Conservation (phyloP, 2,888 invertebrate genomes). For the Nymphalis polychloros region DNA sequence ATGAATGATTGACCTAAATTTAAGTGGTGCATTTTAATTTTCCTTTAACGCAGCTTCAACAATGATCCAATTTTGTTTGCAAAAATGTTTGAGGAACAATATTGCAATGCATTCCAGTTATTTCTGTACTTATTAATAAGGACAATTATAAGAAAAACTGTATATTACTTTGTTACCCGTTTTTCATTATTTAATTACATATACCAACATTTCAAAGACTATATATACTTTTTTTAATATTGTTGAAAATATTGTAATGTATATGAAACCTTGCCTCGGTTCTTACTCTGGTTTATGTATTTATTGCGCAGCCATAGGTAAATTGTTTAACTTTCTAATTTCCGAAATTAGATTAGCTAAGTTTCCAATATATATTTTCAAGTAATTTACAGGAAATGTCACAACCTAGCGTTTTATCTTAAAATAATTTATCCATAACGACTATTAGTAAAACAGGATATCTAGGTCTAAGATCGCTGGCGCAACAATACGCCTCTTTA, state of each 20-base stretch:
- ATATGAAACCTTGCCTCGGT: no score
- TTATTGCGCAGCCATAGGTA: no score
- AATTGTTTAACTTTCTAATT: no score
- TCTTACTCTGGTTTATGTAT: no score
- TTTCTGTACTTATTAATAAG: background rate
- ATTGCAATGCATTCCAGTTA: background rate
- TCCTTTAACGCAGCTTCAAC: no score
- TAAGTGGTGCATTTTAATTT: no score
- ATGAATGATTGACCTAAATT: background rate
- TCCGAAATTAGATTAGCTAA: no score
- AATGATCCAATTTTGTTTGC: background rate
- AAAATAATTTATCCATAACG: background rate
- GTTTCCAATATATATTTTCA: no score
- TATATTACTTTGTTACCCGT: background rate
- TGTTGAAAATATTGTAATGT: no score
- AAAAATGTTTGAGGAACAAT: background rate
- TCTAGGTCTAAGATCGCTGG: conserved; percentile 17
- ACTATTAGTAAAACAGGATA: conserved; percentile 8
- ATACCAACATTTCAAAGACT: no score
- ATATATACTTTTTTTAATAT: no score
- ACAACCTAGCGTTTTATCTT: no score
- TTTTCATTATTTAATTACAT: background rate
- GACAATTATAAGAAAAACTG: background rate
- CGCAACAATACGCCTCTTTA: conserved; percentile 37
- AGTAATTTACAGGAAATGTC: background rate